Percentiles rank a stretch among this genome's conserved stretches.
phyloP scores from a whole-genome alignment of 2,797 vertebrate species.

The Mormyrus hasselquistii region DNA sequence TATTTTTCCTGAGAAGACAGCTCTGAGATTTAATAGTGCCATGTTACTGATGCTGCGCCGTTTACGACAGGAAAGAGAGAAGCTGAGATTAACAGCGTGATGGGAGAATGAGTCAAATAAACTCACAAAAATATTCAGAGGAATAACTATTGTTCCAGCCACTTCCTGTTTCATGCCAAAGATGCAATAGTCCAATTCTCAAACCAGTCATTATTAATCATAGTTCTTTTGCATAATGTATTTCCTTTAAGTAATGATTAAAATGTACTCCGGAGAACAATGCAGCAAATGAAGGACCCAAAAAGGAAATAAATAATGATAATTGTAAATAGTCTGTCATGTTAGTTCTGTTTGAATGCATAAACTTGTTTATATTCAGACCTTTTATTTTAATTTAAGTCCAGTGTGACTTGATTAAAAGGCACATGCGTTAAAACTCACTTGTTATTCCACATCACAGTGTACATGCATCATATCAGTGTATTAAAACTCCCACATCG shows the following conservation, averaged over 20 bases:
- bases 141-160: not conserved
- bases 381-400: not conserved
- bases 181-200: not conserved
- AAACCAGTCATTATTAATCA: not conserved
- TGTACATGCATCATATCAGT: not conserved
- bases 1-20: not conserved
- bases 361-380: not conserved
- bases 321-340: not conserved
- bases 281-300: not conserved
- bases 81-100: not conserved
- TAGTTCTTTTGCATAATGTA: constrained; percentile 4
- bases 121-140: not conserved
- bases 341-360: not conserved
- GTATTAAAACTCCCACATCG: constrained; percentile 8
- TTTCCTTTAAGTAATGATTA: constrained; percentile 5
- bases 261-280: constrained; percentile 1
- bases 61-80: not conserved
- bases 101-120: not conserved
- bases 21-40: not conserved
- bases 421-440: not conserved
- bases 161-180: not conserved
- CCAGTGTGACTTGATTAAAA: not conserved
- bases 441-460: not conserved
- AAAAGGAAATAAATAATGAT: not conserved
- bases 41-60: not conserved